Percentiles rank a stretch among this genome's conserved stretches.
phyloP scores from a whole-genome alignment of 1,140 invertebrate genomes.

The Gonioctena quinquepunctata region DNA sequence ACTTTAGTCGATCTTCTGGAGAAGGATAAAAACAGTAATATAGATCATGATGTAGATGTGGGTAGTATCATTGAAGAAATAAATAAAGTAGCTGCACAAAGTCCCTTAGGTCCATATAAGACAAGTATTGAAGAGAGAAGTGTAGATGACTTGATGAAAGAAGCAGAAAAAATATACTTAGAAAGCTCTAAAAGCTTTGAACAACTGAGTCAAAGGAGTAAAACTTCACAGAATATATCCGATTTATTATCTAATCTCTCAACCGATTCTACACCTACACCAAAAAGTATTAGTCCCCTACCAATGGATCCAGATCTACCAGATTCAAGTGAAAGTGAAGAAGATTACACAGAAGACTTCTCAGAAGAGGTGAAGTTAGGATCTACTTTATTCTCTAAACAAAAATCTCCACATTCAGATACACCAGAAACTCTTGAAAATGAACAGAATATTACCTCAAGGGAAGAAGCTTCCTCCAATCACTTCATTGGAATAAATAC shows the following conservation, averaged over 20 bases:
- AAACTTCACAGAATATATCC: constrained; percentile 49
- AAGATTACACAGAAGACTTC: constrained; percentile 49
- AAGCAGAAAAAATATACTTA: constrained; percentile 52
- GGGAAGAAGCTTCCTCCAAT: background rate
- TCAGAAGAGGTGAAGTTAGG: constrained; percentile 36
- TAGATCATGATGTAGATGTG: constrained; percentile 49
- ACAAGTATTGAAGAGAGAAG: constrained; percentile 40
- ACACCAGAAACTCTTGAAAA: background rate
- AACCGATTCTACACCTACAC: constrained; percentile 47
- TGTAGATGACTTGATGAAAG: constrained; percentile 53
- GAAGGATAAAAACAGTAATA: constrained; percentile 40
- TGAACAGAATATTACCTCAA: background rate
- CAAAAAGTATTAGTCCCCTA: constrained; percentile 50
- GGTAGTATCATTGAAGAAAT: constrained; percentile 55
- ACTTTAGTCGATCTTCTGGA: constrained; percentile 50
- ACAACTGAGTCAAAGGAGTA: constrained; percentile 50
- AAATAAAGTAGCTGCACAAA: constrained; percentile 51
- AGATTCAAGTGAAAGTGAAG: constrained; percentile 27
- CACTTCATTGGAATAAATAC: background rate
- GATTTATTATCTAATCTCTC: constrained; percentile 40
- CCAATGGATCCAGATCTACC: constrained; percentile 37
- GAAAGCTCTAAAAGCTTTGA: constrained; percentile 56
- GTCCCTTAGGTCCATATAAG: constrained; percentile 50
- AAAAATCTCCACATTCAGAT: background rate
- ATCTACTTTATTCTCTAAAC: constrained; percentile 7